Evolutionary conservation across 1,140 invertebrate genomes (phyloP).

Genomic region (Zaprionus tsacasi): DNA sequence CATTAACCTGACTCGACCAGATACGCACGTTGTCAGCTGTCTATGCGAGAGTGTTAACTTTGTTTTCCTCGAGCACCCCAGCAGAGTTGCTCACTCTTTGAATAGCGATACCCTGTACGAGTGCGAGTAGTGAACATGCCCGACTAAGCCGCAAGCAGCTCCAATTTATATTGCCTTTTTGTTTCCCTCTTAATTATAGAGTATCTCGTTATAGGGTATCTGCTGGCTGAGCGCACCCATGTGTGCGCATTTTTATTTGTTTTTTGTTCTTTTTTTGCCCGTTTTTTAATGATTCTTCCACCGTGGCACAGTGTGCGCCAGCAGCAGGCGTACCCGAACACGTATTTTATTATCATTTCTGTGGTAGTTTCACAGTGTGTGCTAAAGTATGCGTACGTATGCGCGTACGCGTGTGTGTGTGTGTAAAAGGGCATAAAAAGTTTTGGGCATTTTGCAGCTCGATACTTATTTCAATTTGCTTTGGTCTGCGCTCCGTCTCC

Average conservation of each 20-base stretch:
- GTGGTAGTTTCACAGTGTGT: conserved; percentile 36
- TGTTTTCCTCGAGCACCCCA: conserved; percentile 39
- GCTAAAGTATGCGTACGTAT: conserved; percentile 9
- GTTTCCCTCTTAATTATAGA: background rate
- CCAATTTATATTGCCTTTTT: background rate
- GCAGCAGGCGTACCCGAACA: conserved; percentile 29
- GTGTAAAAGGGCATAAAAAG: conserved; percentile 24
- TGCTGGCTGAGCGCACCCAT: conserved; percentile 3
- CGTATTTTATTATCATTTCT: conserved; percentile 76
- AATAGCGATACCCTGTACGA: background rate
- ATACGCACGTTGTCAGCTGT: conserved; percentile 69
- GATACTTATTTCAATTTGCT: conserved; percentile 46
- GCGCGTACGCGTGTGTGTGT: conserved; percentile 2
- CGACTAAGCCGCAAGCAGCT: background rate
- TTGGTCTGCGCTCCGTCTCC: background rate
- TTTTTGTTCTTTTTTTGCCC: conserved; percentile 21
- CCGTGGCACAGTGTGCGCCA: conserved; percentile 28
- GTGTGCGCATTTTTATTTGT: background rate
- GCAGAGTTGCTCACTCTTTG: background rate
- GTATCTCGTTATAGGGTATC: background rate
- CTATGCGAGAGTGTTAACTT: conserved; percentile 60
- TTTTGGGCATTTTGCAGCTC: conserved; percentile 40
- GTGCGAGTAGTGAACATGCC: background rate
- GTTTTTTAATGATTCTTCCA: conserved; percentile 44
- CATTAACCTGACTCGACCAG: conserved; percentile 77